Evolutionary conservation across 2,113 vertebrate species (phyloP).

Genomic region (Diphyllodes magnificus): DNA sequence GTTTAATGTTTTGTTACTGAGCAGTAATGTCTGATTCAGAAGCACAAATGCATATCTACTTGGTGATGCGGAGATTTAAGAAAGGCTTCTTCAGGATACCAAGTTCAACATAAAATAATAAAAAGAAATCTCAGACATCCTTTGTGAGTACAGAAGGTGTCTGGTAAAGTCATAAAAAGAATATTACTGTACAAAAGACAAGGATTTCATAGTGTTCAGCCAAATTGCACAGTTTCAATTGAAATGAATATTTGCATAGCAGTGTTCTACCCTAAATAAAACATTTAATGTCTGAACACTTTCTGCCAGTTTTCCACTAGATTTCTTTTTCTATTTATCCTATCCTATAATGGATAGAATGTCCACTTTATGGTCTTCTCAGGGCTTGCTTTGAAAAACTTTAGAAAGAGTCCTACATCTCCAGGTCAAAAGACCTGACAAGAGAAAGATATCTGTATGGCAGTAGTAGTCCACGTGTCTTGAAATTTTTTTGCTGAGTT

Average conservation of each 20-base stretch:
- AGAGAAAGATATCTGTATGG: not conserved
- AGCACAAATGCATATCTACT: not conserved
- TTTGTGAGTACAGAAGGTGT: conserved; percentile 1
- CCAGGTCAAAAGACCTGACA: not conserved
- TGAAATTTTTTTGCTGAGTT: not conserved
- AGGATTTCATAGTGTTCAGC: not conserved
- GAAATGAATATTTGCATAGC: not conserved
- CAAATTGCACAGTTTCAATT: not conserved
- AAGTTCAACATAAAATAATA: conserved; percentile 1
- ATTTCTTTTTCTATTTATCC: not conserved
- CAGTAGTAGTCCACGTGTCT: not conserved
- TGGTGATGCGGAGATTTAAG: not conserved
- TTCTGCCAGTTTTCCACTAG: not conserved
- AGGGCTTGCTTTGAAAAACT: not conserved
- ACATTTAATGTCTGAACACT: not conserved
- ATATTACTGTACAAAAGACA: not conserved
- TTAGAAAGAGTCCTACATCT: not conserved
- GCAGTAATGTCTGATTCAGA: conserved; percentile 1
- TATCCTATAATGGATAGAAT: not conserved
- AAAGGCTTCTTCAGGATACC: not conserved
- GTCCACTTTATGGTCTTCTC: not conserved
- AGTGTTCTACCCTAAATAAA: not conserved
- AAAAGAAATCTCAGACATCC: not conserved
- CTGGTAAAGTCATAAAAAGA: conserved; percentile 9
- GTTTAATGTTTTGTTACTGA: conserved; percentile 19